Percentiles rank a stretch among this genome's conserved stretches.
Evolutionary conservation across 2,888 invertebrate species (phyloP).

Genomic region (Mesorhabditis belari): DNA sequence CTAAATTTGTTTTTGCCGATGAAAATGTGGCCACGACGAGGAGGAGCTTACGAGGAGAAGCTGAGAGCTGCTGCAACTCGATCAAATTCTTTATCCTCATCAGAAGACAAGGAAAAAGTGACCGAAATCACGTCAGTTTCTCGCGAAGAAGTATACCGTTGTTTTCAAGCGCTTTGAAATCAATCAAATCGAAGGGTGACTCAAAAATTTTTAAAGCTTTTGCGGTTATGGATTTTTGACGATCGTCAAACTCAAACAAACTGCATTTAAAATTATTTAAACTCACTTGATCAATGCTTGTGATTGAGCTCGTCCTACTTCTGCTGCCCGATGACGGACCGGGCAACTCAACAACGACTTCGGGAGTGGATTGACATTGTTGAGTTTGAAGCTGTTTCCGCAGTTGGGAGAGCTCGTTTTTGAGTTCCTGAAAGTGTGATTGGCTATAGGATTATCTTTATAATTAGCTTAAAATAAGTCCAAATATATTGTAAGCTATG

Average conservation of each 20-base stretch:
- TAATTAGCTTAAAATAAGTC: too few relatives aligned
- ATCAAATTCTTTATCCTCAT: too few relatives aligned
- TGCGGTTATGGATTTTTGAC: too few relatives aligned
- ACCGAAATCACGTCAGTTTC: too few relatives aligned
- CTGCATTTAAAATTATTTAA: conserved; percentile 4
- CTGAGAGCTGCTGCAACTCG: too few relatives aligned
- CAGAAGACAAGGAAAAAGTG: too few relatives aligned
- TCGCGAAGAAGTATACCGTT: too few relatives aligned
- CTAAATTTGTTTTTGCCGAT: too few relatives aligned
- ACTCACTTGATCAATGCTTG: conserved; percentile 31
- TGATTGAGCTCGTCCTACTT: conserved; percentile 23
- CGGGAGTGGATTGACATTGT: conserved; percentile 4
- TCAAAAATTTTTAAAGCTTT: not conserved
- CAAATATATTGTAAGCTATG: too few relatives aligned
- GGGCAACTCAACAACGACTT: conserved; percentile 3
- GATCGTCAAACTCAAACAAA: not conserved
- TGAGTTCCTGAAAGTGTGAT: conserved; percentile 13
- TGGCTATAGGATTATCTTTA: not conserved
- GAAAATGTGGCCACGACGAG: too few relatives aligned
- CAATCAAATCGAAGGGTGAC: not conserved
- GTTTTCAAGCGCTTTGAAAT: conserved; percentile 18
- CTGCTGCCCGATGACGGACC: conserved; percentile 19
- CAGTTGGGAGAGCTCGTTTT: conserved; percentile 15
- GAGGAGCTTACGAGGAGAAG: too few relatives aligned
- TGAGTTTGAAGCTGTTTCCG: conserved; percentile 6